Evolutionary conservation across 1,140 invertebrate genomes (phyloP), one percentile per base, ranked within the genome.

Genomic region (Pteromalus puparum): DNA sequence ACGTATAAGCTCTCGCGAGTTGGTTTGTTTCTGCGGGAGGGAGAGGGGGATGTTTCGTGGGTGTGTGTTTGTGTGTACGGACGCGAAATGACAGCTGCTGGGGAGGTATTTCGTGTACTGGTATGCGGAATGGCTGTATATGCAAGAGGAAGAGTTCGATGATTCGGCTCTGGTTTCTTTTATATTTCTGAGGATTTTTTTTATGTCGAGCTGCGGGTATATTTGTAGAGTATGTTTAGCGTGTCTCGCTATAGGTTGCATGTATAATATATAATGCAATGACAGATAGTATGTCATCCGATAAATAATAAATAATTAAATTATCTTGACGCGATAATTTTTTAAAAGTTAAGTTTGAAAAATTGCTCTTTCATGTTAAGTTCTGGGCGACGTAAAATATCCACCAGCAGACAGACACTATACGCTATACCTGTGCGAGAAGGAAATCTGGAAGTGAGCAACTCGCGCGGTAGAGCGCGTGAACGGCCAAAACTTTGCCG

Each of bases 401-500:
- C 70, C 0, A 73, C 3, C 30, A 0, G 15, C 15, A 46, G 73
- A 75, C 34, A 46, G 73, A 42, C 21, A 46, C 12, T 53, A 26
- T 13, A 38, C 38, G 3, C 46, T 53, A 18, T 10, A 18, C 1
- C 46, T 5, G 46, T 1, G 26, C 12, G 1, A 78, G 76, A 67
- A 65, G 28, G 21, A 72, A 80, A 70, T 26, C 24, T 18, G 38
- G n/a, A 80, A 80, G 65, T 42, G 21, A 82, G 48, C 30, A 13
- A 65, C 38, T 46, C 6, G 18, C n/a, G 18, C 21, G 1, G 65
- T 24, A 24, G 21, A 68, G 28, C 4, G 38, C 5, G 38, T 13
- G 15, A 70, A 53, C 10, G 42, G 67, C 38, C 83, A 53, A 79
- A 88, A 87, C 84, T 86, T 87, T 88, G 72, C 65, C 72, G 75